Evolutionary conservation across 2,888 invertebrate species (phyloP).

Genomic region (Phalangium opilio): DNA sequence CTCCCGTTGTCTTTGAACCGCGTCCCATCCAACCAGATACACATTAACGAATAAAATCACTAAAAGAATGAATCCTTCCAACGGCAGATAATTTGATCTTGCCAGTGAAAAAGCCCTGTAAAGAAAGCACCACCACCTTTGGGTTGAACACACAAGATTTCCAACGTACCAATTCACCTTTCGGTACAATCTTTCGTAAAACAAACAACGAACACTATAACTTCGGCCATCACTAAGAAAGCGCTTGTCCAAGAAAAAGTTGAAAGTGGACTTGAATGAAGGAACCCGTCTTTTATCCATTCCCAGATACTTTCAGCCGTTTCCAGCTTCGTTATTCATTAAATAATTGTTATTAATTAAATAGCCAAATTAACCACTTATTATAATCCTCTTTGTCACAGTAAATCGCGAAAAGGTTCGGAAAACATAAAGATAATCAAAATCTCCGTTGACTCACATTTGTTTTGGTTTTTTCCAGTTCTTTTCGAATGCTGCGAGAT

Average conservation of each 20-base stretch:
- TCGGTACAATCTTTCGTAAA: conserved; percentile 1
- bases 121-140: conserved; percentile 24
- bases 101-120: conserved; percentile 37
- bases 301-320: no score
- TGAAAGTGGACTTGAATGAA: conserved; percentile 42
- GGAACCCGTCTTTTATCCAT: no score
- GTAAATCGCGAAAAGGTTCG: no score
- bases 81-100: conserved; percentile 14
- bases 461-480: no score
- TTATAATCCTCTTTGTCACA: no score
- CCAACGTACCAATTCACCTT: background rate
- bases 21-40: conserved; percentile 45
- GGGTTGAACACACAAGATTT: conserved; percentile 2
- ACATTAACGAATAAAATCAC: conserved; percentile 41
- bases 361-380: no score
- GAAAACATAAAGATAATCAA: no score
- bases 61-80: conserved; percentile 40
- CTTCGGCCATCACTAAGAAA: conserved; percentile 35
- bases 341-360: no score
- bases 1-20: conserved; percentile 46
- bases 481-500: no score
- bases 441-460: no score
- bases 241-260: conserved; percentile 51
- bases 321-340: no score
- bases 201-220: conserved; percentile 27